Evolutionary conservation across 2,888 invertebrate genomes (phyloP).

Genomic region (Drosophila neoperkinsi): DNA sequence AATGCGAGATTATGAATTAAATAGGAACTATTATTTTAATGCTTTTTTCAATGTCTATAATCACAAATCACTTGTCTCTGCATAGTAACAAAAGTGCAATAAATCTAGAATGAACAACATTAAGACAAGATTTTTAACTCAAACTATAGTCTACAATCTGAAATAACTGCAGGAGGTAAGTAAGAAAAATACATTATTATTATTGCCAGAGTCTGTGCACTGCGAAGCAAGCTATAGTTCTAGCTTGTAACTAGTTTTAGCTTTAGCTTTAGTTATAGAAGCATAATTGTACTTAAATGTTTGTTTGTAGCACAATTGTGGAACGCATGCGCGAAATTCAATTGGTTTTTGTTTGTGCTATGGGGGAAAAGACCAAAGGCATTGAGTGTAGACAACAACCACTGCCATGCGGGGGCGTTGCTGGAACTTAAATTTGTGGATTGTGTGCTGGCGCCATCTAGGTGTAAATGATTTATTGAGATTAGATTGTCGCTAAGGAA

Average conservation of each 20-base stretch:
- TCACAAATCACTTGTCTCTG: neutral
- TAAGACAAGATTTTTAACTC: neutral
- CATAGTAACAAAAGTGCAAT: neutral
- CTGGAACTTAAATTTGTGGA: neutral
- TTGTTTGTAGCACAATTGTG: neutral
- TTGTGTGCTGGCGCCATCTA: conserved; percentile 24
- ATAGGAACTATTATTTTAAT: neutral
- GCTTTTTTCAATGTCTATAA: neutral
- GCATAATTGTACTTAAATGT: neutral
- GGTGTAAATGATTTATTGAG: neutral
- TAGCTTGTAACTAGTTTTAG: neutral
- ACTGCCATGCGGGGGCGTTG: neutral
- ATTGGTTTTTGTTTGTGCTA: conserved; percentile 18
- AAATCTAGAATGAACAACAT: neutral
- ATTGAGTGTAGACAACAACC: neutral
- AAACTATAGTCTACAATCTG: neutral
- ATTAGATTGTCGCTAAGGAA: neutral
- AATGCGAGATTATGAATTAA: conserved; percentile 13
- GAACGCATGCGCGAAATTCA: conserved; percentile 24
- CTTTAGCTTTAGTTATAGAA: neutral
- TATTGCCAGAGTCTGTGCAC: too few relatives aligned
- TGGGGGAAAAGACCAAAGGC: neutral
- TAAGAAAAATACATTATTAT: neutral
- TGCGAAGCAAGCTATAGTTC: too few relatives aligned
- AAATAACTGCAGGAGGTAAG: neutral